Evolutionary conservation across 2,888 invertebrate genomes (phyloP), one percentile per base, ranked within the genome.

Genomic region (Pollenia labialis): DNA sequence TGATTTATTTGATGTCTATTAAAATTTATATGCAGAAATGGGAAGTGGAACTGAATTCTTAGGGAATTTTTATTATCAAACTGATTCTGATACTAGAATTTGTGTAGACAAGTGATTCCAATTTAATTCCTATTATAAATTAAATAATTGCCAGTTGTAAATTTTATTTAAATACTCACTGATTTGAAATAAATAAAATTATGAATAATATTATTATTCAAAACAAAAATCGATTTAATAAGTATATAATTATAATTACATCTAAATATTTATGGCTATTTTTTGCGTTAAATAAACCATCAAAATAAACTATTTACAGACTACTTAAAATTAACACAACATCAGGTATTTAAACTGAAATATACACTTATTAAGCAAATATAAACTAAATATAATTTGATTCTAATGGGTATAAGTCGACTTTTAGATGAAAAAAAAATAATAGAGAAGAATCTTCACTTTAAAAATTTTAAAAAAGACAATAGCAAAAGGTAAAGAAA

Each of bases 231-330:
- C 40, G 18, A 68, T 44, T 18, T 54, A 54, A 71, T 76, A 62
- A 18, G 48, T 75, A 46, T 10, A 48, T 77, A 58, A 42, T 64
- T 44, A n/a, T 18, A 18, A 8, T 10, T 48, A 16, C 60, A 50
- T 32, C 11, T 68, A n/a, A 50, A 46, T 80, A 42, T 46, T 32
- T 54, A 32, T 64, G 44, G 50, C 16, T 42, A 16, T 62, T 81
- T 23, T 81, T 46, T 72, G 54, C 62, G 72, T 68, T 62, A 79
- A 77, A 77, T 81, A 81, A 85, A 74, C 60, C 72, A 81, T 48
- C n/a, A 68, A 68, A 48, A 77, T 62, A 74, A 81, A 81, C 68
- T 74, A 74, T 85, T 81, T 81, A 85, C 52, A 64, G 18, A 50
- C 48, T 62, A 69, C 74, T 85, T 72, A 58, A 82, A 79, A 69